Conservation (phyloP, 2,113 vertebrate species). For the Sinocyclocheilus rhinocerous region DNA sequence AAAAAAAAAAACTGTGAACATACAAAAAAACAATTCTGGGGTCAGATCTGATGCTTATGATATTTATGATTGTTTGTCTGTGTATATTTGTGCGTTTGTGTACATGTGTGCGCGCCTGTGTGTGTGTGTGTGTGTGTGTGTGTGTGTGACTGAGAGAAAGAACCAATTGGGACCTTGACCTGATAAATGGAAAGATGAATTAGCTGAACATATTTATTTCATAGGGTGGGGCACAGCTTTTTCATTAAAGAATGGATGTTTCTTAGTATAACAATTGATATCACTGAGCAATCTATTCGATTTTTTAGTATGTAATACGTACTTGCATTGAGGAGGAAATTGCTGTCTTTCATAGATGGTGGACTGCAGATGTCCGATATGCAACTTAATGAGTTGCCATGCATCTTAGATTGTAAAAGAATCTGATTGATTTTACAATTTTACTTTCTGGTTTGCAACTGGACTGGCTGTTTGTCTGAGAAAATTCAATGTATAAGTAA, state of each 20-base stretch:
- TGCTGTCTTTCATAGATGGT: neutral
- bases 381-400: conserved; percentile 1
- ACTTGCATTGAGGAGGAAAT: neutral
- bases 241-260: conserved; percentile 9
- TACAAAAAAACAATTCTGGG: too few relatives aligned
- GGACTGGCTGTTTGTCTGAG: neutral
- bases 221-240: conserved; percentile 44
- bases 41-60: neutral
- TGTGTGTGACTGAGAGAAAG: conserved; percentile 16
- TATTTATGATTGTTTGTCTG: neutral
- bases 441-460: neutral
- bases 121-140: conserved; percentile 24
- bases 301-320: neutral
- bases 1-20: neutral
- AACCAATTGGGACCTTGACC: conserved; percentile 56
- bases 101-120: neutral
- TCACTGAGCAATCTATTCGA: neutral
- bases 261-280: neutral
- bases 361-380: neutral
- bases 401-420: neutral
- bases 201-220: conserved; percentile 28
- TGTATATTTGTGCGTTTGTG: neutral
- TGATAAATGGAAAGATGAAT: conserved; percentile 59
- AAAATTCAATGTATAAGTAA: neutral
- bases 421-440: neutral